Base-by-base conservation (phyloP, 1,140 invertebrate genomes). In the Melitaea cinxia region DNA sequence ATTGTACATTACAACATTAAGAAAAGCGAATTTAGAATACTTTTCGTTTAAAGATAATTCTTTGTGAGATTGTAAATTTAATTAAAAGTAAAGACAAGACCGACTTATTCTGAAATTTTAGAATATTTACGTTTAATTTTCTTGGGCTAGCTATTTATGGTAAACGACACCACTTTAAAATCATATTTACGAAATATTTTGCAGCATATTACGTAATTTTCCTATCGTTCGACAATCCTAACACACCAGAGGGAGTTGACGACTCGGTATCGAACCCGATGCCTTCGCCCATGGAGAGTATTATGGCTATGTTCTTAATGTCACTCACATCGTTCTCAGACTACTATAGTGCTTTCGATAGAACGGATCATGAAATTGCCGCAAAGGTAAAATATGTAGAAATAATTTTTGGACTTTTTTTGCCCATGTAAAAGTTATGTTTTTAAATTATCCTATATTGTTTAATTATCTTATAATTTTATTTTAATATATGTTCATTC, bases 221-320 rank as follows among this genome's bases (percentile, higher is more conserved):
- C 79, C 85, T 97, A 35, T 97, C 97, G 1, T 97, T 97, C 72
- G 95, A 96, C 77, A 96, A 94, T 91, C 95, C 93, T 1, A 92
- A 93, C 56, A 95, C 94, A 12, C 94, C 95, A 0, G 94, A 95
- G 70, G 94, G 94, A 6, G 93, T 95, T 1, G 95, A 95, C 68
- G 95, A 96, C 78, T 93, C 94, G 0, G 92, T 94, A 52, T 93
- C 94, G 19, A 97, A 97, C 91, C 96, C 96, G 0, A 95, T 97
- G 94, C 95, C 96, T 0, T 97, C 95, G 12, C 96, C 98, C 0
- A 94, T 96, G 83, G 98, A 99, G 87, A 97, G 97, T 9, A 94
- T 99, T 7, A 97, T 99, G 94, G 96, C 96, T 1, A 98, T 99
- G 97, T 99, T 99, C 80, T 93, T 99, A 21, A 99, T 99, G 97